Evolutionary conservation across 2,797 vertebrate genomes (phyloP), one percentile per base, ranked within the genome.

Genomic region (Cossypha niveicapilla): DNA sequence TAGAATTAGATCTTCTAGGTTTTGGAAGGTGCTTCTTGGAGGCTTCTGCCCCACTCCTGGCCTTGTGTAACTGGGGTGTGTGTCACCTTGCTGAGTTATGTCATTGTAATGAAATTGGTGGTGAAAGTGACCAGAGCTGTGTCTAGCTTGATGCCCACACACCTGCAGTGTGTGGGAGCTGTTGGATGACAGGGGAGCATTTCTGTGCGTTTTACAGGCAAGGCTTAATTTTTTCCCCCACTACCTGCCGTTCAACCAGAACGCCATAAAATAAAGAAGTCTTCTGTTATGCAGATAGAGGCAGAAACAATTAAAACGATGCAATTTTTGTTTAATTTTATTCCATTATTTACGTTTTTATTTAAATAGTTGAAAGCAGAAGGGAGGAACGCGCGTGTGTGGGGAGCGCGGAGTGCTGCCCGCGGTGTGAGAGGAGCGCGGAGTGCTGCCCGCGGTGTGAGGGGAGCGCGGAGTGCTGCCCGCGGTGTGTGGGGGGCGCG

Each of bases 121-220:
- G 22, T 5, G 34, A 37, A 28, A 12, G 11, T 16, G 7, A 2
- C 32, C 27, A 5, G 15, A 32, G 1, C 13, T 12, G 45, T 2
- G 2, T 5, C 35, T 22, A 71, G 7, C 21, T 3, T 7, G 67
- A 24, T 18, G 50, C 2, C 2, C 42, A 21, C 42, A 44, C 42
- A 11, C 0, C 4, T 25, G 5, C 1, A 3, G 30, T 0, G 23
- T 2, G 28, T 13, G 2, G 27, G 32, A 34, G 51, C 10, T 28
- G 5, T 2, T 2, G 5, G 4, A 16, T 22, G 17, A 34, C 2
- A 2, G 34, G 34, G 50, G 6, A 27, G 2, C 9, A 0, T 23
- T 23, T 18, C 23, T 6, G 8, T 10, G 24, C 53, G 18, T 71
- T 28, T 15, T 19, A 11, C 23, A 16, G n/a, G 6, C 30, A 1